Conservation (phyloP, 64 coral and sea anemone species). For the Cladopsammia gracilis region DNA sequence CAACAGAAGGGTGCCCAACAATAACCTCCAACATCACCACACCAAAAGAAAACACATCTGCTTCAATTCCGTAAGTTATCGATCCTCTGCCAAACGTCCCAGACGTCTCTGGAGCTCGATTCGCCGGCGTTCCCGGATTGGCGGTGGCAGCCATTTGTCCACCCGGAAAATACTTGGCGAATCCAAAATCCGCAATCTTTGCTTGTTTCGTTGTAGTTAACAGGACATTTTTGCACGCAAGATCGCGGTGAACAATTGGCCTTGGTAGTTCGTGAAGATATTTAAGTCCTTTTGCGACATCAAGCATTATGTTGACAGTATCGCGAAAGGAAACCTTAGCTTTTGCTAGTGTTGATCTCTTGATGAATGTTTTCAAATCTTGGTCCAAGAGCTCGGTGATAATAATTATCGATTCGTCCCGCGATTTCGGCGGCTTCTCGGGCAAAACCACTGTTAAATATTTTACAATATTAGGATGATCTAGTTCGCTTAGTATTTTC, state of each 20-base stretch:
- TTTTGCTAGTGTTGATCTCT: neutral
- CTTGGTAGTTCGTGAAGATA: conserved; percentile 70
- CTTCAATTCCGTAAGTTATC: conserved; percentile 47
- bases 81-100: neutral
- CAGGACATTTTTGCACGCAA: conserved; percentile 84
- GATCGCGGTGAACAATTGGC: conserved; percentile 73
- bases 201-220: conserved; percentile 53
- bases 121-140: conserved; percentile 23
- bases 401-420: conserved; percentile 48
- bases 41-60: conserved; percentile 79
- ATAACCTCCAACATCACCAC: conserved; percentile 75
- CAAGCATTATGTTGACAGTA: conserved; percentile 74
- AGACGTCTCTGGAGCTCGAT: conserved; percentile 57
- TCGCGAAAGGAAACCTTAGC: conserved; percentile 65
- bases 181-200: conserved; percentile 86
- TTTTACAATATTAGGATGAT: conserved; percentile 69
- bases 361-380: conserved; percentile 69
- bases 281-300: conserved; percentile 80
- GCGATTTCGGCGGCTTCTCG: neutral
- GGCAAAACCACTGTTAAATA: conserved; percentile 51
- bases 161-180: conserved; percentile 65
- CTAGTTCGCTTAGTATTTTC: conserved; percentile 28
- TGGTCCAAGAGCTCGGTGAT: conserved; percentile 85
- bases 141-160: conserved; percentile 52
- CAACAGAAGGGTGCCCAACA: conserved; percentile 33